phyloP scores from a whole-genome alignment of 2,113 vertebrate species.

The Epinephelus cyanopodus region DNA sequence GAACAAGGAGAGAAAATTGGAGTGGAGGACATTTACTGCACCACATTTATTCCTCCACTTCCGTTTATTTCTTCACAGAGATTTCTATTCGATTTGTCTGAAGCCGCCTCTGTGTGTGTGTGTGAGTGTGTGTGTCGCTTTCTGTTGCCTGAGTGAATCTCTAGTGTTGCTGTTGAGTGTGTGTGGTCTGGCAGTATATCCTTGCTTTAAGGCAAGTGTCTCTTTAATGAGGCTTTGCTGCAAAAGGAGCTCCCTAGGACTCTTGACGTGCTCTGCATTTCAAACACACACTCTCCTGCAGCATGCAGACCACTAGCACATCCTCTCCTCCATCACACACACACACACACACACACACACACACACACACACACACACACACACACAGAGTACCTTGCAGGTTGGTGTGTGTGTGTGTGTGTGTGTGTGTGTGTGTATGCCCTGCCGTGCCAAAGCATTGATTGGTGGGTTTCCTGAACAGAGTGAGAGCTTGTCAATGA shows the following conservation, averaged over 20 bases:
- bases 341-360: constrained; percentile 34
- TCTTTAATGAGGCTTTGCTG: constrained; percentile 82
- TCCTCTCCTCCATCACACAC: constrained; percentile 31
- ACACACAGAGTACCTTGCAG: not conserved
- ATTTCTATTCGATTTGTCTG: constrained; percentile 50
- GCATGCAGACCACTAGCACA: constrained; percentile 17
- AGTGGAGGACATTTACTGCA: constrained; percentile 18
- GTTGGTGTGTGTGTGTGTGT: constrained; percentile 13
- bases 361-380: constrained; percentile 34
- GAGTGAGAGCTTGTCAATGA: constrained; percentile 70
- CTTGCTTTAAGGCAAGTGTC: constrained; percentile 76
- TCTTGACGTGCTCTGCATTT: constrained; percentile 76
- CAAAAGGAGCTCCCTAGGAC: constrained; percentile 69
- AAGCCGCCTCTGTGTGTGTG: constrained; percentile 1
- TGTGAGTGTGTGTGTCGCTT: constrained; percentile 6
- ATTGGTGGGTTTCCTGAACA: constrained; percentile 68
- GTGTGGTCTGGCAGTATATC: constrained; percentile 72
- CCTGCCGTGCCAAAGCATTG: constrained; percentile 37
- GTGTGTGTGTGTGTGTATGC: constrained; percentile 26
- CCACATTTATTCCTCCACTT: constrained; percentile 27
- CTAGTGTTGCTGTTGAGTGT: constrained; percentile 20
- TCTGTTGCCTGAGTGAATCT: constrained; percentile 37
- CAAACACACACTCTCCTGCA: constrained; percentile 64
- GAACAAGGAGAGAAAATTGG: constrained; percentile 50
- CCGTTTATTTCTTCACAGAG: constrained; percentile 16